These are phyloP conservation scores for Drosophila histrio DNA, from an alignment of 2,888 invertebrate species.

Conservation along the genomic window DNA sequence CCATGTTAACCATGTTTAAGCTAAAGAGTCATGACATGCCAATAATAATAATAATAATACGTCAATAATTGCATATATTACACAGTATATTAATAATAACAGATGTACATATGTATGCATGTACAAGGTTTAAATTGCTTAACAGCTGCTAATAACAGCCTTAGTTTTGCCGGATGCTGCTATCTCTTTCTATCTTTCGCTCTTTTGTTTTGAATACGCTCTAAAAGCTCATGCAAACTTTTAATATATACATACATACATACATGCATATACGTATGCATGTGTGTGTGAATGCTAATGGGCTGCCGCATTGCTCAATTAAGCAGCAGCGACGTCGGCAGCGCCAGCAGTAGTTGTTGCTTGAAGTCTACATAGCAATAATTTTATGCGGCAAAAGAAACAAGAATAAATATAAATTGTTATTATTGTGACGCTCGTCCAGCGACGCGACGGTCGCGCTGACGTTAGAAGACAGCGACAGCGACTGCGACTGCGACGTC, in stretches of 20 bases:
- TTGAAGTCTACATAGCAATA: slow-evolving; percentile 18
- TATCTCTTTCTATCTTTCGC: slow-evolving; percentile 5
- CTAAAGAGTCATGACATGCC: slow-evolving; percentile 14
- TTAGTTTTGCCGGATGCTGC: slow-evolving; percentile 10
- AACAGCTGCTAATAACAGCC: slow-evolving; percentile 28
- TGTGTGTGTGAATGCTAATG: slow-evolving; percentile 23
- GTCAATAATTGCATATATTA: slow-evolving; percentile 8
- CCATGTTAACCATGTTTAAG: slow-evolving; percentile 5
- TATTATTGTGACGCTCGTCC: slow-evolving; percentile 50
- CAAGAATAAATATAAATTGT: slow-evolving; percentile 44
- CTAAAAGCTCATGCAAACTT: slow-evolving; percentile 26
- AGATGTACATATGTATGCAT: not conserved
- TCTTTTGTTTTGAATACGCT: slow-evolving; percentile 10
- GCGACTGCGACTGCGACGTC: slow-evolving; percentile 19
- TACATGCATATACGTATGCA: not conserved
- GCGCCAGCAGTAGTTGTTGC: not conserved
- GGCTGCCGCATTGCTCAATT: slow-evolving; percentile 33
- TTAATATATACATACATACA: not conserved
- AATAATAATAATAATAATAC: slow-evolving; percentile 11
- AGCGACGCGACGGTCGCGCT: slow-evolving; percentile 18
- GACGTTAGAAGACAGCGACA: slow-evolving; percentile 13
- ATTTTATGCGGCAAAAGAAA: slow-evolving; percentile 56
- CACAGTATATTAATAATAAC: not conserved
- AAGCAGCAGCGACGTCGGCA: slow-evolving; percentile 21
- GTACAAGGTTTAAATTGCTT: slow-evolving; percentile 3